Evolutionary conservation across 2,888 invertebrate genomes (phyloP).

Genomic region (Oscheius sp.): DNA sequence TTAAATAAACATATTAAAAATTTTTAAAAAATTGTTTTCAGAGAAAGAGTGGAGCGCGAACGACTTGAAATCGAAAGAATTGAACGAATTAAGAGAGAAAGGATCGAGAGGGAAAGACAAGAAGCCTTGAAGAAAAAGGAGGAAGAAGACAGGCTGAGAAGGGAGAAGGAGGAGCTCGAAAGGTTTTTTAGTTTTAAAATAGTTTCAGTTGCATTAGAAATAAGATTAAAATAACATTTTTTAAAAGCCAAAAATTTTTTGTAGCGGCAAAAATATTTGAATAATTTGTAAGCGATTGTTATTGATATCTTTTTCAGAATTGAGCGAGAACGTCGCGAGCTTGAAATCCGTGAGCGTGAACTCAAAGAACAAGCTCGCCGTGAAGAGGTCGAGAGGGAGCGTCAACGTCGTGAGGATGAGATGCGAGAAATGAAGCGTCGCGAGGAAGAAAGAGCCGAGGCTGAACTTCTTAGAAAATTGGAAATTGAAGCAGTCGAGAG

Average conservation of each 20-base stretch:
- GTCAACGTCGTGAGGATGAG: conserved; percentile 62
- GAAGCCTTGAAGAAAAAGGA: conserved; percentile 54
- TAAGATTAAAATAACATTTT: too few relatives aligned
- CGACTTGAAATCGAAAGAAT: conserved; percentile 65
- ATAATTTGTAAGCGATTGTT: too few relatives aligned
- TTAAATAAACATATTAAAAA: too few relatives aligned
- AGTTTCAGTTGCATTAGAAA: too few relatives aligned
- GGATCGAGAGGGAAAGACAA: conserved; percentile 57
- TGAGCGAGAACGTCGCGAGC: conserved; percentile 60
- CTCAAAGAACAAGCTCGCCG: conserved; percentile 51
- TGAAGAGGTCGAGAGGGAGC: conserved; percentile 57
- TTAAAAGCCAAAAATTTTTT: too few relatives aligned
- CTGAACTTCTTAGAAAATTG: conserved; percentile 57
- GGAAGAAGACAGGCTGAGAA: conserved; percentile 43
- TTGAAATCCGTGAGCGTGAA: conserved; percentile 59
- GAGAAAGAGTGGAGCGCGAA: conserved; percentile 52
- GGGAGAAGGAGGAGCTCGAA: conserved; percentile 33
- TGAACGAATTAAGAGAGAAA: conserved; percentile 66
- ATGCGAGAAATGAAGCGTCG: conserved; percentile 54
- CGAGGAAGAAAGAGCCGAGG: conserved; percentile 58
- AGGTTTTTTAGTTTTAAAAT: conserved; percentile 1
- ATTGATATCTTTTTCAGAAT: conserved; percentile 54
- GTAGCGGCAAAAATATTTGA: too few relatives aligned
- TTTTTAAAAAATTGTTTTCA: conserved; percentile 13
- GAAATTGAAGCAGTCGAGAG: conserved; percentile 60